Evolutionary conservation across 2,888 invertebrate genomes (phyloP), one percentile per base, ranked within the genome.

Genomic region (Pyrgus malvae): DNA sequence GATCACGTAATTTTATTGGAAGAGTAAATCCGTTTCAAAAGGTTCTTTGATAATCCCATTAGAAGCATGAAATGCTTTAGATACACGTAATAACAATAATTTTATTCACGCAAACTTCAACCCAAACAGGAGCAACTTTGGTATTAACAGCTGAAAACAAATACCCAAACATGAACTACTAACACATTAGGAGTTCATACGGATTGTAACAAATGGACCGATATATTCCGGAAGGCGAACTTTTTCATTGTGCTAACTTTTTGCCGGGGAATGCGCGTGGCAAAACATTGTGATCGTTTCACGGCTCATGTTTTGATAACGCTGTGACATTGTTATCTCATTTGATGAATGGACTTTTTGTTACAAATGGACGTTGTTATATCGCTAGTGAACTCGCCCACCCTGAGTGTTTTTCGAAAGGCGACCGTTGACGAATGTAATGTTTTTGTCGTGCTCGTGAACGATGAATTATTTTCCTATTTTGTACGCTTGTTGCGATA

Each of bases 261-360:
- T 78, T 80, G 76, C 78, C 67, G 62, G 63, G 67, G 72, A 76
- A 74, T 74, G 74, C 72, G 71, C 72, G 71, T 68, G 71, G 79
- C 80, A 81, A 82, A 84, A 84, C 83, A 80, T 78, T 78, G 77
- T 77, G 85, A 86, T 85, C 83, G 80, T 78, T 82, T 82, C 80
- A 76, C 84, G 79, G 81, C 78, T 79, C 81, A 78, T 84, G 83
- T 85, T 87, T 86, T 85, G 86, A 85, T 87, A 87, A 83, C 83
- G 82, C 83, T 82, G 77, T 83, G 84, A 85, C 85, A 81, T 80
- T 83, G 83, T 86, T 87, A 85, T 86, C 86, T 85, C 72, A 76
- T 83, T 81, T 84, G 86, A 87, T 84, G 84, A 86, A 87, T 87
- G 84, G 84, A 78, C 83, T 85, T 85, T 85, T 83, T 86, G 85